Evolutionary conservation across 2,113 vertebrate genomes (phyloP), one percentile per base, ranked within the genome.

Genomic region (Pseudonaja textilis): DNA sequence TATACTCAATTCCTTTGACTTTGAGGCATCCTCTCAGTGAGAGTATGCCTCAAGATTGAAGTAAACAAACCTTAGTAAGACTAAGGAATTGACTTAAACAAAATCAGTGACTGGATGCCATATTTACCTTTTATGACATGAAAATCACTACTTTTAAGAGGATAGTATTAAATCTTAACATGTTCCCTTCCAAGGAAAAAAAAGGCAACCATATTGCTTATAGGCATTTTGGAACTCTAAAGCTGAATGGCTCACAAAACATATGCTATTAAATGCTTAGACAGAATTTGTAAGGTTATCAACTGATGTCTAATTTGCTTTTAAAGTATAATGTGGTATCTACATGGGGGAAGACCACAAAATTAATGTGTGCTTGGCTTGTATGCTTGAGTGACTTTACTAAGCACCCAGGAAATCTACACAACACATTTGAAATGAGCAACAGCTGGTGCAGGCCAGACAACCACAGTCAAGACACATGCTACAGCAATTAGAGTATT

Each of bases 241-340:
- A 93, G n/a, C 4, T 52, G 14, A 52, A 10, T 93, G 90, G 23
- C 39, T 85, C 64, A 91, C 86, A 86, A 96, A 95, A 55, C 81
- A 56, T 47, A 64, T 26, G 5, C 6, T 47, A 0, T 87, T 69
- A 42, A 87, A 9, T 16, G 7, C 47, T 16, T 93, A n/a, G 61
- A 90, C 18, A 88, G 64, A n/a, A 23, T 56, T 89, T 85, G 89
- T 64, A 55, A 91, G 34, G 54, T 42, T 64, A 90, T 87, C 91
- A 95, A 89, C 11, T 25, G 81, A 90, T 2, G 22, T 92, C 45
- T 89, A 85, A 87, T 93, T 88, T 93, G 59, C 34, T 90, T 93
- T 81, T 54, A 85, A 42, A 39, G 50, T 22, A 74, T 29, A 11
- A 2, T 52, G 39, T 50, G 88, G 89, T 88, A 50, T 85, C 95